phyloP scores from a whole-genome alignment of 1,140 invertebrate genomes.

The Philopotamus ludificatus region DNA sequence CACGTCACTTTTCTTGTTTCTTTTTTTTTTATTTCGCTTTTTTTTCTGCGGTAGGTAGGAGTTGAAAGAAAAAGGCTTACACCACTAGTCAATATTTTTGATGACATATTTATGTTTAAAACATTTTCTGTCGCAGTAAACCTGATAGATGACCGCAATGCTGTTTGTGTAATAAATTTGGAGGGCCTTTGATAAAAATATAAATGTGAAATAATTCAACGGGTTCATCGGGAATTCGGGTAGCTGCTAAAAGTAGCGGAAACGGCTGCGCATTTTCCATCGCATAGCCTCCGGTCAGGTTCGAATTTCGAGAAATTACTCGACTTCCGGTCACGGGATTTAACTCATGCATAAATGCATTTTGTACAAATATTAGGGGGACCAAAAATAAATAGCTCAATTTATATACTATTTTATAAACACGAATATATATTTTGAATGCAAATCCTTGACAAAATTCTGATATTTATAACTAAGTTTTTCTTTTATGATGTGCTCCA shows the following conservation, averaged over 20 bases:
- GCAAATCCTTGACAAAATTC: too few species aligned
- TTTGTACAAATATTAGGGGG: not conserved
- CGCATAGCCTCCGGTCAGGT: not conserved
- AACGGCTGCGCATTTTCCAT: not conserved
- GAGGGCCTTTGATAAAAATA: not conserved
- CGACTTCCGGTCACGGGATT: conserved; percentile 5
- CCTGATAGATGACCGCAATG: not conserved
- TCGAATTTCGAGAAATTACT: not conserved
- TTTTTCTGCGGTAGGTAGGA: not conserved
- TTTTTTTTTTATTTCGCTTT: not conserved
- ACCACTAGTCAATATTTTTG: not conserved
- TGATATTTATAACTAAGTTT: too few species aligned
- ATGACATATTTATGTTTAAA: not conserved
- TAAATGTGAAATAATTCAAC: not conserved
- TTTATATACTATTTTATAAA: too few species aligned
- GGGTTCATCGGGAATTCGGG: not conserved
- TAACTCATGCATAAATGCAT: not conserved
- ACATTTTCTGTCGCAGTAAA: too few species aligned
- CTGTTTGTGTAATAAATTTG: too few species aligned
- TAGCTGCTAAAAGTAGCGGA: not conserved
- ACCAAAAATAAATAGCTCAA: too few species aligned
- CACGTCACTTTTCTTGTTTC: not conserved
- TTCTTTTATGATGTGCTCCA: too few species aligned
- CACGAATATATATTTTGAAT: too few species aligned
- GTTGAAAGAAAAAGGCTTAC: not conserved